Percentiles rank a stretch among this genome's conserved stretches.
Evolutionary conservation across 2,888 invertebrate species (phyloP).

Genomic region (Platerodrilus igneus): DNA sequence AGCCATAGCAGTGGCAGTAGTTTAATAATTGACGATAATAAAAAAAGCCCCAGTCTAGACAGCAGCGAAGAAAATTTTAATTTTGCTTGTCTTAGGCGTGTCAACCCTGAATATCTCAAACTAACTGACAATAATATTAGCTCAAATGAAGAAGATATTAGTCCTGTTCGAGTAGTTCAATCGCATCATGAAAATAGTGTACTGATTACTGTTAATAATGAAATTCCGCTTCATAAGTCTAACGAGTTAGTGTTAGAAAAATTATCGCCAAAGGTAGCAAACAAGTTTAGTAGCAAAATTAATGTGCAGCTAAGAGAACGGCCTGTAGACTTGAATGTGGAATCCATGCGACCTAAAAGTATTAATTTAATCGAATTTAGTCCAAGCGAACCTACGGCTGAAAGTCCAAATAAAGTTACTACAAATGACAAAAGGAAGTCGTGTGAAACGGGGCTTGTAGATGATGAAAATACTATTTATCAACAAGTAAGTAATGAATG

Average conservation of each 20-base stretch:
- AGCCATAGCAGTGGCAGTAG: constrained; percentile 30
- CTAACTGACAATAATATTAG: constrained; percentile 21
- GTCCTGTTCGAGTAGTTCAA: constrained; percentile 11
- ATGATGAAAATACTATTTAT: constrained; percentile 56
- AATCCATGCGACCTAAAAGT: constrained; percentile 28
- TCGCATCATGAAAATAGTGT: too few species aligned
- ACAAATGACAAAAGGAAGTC: constrained; percentile 42
- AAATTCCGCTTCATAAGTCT: too few species aligned
- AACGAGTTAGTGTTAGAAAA: too few species aligned
- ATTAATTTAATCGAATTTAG: constrained; percentile 42
- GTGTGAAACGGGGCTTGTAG: constrained; percentile 38
- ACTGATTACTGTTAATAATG: too few species aligned
- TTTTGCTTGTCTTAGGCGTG: constrained; percentile 13
- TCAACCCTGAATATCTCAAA: constrained; percentile 21
- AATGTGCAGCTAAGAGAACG: constrained; percentile 1
- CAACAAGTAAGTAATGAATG: constrained; percentile 50
- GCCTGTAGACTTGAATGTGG: constrained; percentile 15
- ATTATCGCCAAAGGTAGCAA: background rate
- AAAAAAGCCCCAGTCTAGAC: constrained; percentile 6
- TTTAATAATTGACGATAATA: constrained; percentile 21
- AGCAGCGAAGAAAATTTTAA: constrained; percentile 15
- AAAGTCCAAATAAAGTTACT: constrained; percentile 19
- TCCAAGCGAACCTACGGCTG: constrained; percentile 23
- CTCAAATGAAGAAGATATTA: constrained; percentile 17
- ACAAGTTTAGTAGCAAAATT: constrained; percentile 1